Evolutionary conservation across 2,888 invertebrate genomes (phyloP), one percentile per base, ranked within the genome.

Genomic region (Bursaphelenchus okinawaensis): DNA sequence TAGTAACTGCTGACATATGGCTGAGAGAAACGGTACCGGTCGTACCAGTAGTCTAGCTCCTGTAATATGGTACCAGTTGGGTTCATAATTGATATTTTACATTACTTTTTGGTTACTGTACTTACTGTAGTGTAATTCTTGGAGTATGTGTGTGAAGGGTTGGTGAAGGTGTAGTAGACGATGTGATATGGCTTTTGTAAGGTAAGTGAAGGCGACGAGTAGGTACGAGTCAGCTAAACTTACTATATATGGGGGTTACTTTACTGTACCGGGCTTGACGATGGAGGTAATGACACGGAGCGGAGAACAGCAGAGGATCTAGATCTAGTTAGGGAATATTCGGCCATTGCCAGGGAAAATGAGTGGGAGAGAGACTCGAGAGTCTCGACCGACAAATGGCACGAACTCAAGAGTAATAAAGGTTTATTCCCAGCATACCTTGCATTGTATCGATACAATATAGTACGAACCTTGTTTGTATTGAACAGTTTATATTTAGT

Each of bases 291-390:
- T 40, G 76, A 74, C 23, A 66, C 62, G 27, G 75, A 69, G 27
- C 78, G 72, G 28, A 69, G 64, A 24, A 78, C 57, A 19, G 72
- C 75, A 26, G 71, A 70, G 63, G 77, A 76, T 23, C 75, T 71
- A 52, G 78, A 68, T 54, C 78, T 75, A 58, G 72, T 71, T 58
- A 76, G 62, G 19, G 72, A 69, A 66, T 76, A 76, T 65, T 76
- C 40, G 40, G 40, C 40, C 40, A 40, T 40, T n/a, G 40, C 16
- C n/a, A n/a, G 6, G n/a, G n/a, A 12, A 40, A 40, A 40, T 40
- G 40, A 40, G 40, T 40, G 40, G 40, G 40, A 40, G 40, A 40
- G 40, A 40, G 40, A 40, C 40, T 40, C 40, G n/a, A 40, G 1
- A 40, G 6, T 16, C n/a, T n/a, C n/a, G n/a, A n/a, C n/a, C n/a